These are phyloP conservation scores for Holothuria leucospilota DNA, from an alignment of 53 echinoderm and acorn worm genomes.

Conservation along the genomic window DNA sequence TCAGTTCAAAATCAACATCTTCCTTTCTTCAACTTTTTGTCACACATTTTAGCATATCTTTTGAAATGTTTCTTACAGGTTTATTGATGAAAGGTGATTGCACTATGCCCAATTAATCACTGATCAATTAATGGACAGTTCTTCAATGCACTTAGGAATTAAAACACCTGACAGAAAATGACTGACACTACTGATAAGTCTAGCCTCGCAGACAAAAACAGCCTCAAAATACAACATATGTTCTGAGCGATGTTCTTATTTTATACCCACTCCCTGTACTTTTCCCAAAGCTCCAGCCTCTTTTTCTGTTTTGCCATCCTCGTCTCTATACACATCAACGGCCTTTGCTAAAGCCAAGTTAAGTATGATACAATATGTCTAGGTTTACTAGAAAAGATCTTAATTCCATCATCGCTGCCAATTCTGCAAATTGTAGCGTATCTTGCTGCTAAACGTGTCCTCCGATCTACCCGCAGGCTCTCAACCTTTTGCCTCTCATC, in stretches of 20 bases:
- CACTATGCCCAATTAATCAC: no score
- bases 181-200: no score
- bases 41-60: no score
- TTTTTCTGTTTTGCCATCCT: background rate
- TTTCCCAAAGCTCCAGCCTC: slow-evolving; percentile 16
- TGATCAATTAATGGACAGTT: no score
- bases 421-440: slow-evolving; percentile 43
- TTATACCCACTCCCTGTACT: slow-evolving; percentile 4
- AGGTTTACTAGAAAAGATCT: slow-evolving; percentile 25
- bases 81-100: no score
- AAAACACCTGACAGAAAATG: no score
- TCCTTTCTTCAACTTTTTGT: no score
- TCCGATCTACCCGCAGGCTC: slow-evolving; percentile 20
- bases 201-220: no score
- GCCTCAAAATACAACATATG: no score
- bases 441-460: slow-evolving; percentile 38
- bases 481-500: slow-evolving; percentile 41
- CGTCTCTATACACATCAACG: background rate
- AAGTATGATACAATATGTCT: slow-evolving; percentile 46
- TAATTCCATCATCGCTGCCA: slow-evolving; percentile 37
- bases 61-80: no score
- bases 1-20: no score
- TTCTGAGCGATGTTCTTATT: background rate
- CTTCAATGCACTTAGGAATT: no score
- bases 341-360: slow-evolving; percentile 34